Evolutionary conservation across 2,888 invertebrate species (phyloP).

Genomic region (Drosophila lacicola): DNA sequence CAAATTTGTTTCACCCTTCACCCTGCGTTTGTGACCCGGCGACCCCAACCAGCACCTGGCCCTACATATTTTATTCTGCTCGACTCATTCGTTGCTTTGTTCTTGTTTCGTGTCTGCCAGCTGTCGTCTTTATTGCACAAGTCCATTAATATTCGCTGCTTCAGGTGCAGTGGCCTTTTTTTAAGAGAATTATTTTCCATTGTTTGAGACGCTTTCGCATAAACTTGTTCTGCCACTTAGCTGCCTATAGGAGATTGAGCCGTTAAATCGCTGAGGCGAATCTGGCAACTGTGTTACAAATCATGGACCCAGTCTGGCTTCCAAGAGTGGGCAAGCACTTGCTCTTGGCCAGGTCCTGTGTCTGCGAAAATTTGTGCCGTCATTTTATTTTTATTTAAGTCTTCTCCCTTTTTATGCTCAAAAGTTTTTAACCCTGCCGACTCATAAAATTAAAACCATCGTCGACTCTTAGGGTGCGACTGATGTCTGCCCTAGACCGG

Average conservation of each 20-base stretch:
- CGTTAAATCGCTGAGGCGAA: constrained; percentile 60
- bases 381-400: constrained; percentile 65
- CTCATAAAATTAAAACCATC: constrained; percentile 76
- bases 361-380: constrained; percentile 43
- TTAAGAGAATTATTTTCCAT: constrained; percentile 22
- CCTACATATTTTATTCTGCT: constrained; percentile 75
- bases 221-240: constrained; percentile 44
- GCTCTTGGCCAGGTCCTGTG: constrained; percentile 10
- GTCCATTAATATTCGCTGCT: constrained; percentile 71
- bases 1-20: constrained; percentile 63
- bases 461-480: constrained; percentile 60
- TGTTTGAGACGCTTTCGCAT: constrained; percentile 59
- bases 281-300: constrained; percentile 67
- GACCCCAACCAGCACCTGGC: constrained; percentile 46
- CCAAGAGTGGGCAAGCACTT: constrained; percentile 37
- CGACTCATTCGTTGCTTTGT: constrained; percentile 74
- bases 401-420: constrained; percentile 52
- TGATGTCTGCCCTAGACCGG: constrained; percentile 35
- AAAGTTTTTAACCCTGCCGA: constrained; percentile 71
- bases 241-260: constrained; percentile 59
- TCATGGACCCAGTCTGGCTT: constrained; percentile 57
- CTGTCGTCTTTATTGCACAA: constrained; percentile 75
- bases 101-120: constrained; percentile 69
- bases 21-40: constrained; percentile 21
- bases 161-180: constrained; percentile 64